phyloP scores from a whole-genome alignment of 2,113 vertebrate genomes.

The Helogale parvula region DNA sequence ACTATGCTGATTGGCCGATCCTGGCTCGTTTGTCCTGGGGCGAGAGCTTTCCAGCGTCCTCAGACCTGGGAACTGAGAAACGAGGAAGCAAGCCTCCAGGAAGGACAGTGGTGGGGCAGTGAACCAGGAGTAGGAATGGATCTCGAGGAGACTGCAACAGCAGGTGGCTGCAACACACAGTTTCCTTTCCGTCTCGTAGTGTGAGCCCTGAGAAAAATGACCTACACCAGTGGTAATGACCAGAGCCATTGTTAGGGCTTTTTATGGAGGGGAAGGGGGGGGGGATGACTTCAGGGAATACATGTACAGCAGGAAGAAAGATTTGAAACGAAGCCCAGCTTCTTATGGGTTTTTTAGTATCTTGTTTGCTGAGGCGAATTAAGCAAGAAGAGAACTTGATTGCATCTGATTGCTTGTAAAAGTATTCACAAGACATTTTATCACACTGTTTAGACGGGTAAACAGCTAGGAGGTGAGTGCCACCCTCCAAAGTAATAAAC shows the following conservation, averaged over 20 bases:
- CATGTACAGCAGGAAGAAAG: neutral
- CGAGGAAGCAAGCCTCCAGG: no score
- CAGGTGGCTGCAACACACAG: neutral
- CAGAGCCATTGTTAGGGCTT: neutral
- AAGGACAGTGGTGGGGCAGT: neutral
- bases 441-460: neutral
- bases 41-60: neutral
- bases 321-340: conserved; percentile 33
- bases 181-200: neutral
- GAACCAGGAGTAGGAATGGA: neutral
- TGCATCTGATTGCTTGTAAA: conserved; percentile 53
- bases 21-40: neutral
- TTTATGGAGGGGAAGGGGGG: neutral
- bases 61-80: neutral
- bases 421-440: conserved; percentile 50
- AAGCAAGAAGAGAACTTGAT: conserved; percentile 50
- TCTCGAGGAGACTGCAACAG: neutral
- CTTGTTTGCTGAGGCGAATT: conserved; percentile 30
- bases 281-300: neutral
- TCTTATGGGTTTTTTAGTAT: neutral
- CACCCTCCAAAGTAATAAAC: neutral
- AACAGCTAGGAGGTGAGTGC: neutral
- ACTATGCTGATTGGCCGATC: neutral
- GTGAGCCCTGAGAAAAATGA: neutral
- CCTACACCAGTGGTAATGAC: neutral